Base-by-base conservation (phyloP, 1,140 invertebrate genomes). In the Antheraea mylitta region DNA sequence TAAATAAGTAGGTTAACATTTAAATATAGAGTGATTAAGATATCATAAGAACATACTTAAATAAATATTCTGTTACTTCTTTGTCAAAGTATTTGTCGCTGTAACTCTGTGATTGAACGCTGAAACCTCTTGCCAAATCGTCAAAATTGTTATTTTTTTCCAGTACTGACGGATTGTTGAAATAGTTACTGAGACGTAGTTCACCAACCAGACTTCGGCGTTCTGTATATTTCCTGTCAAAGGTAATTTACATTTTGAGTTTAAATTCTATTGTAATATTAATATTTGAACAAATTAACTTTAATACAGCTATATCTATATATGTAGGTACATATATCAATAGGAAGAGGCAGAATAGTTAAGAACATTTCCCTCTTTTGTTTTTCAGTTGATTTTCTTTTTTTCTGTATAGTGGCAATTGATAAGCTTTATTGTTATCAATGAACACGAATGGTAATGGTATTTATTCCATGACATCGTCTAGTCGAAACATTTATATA, bases 11-110 rank as follows among this genome's bases (percentile, higher is more conserved):
- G 38, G 11, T 60, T 18, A 60, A 60, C 10, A 18, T 19, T 18
- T n/a, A n/a, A 13, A 18, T 19, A 4, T 4, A 30, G 22, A 30
- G 22, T 30, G 22, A 30, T 4, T 30, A n/a, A 18, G 18, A 60
- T 22, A 60, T 19, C 6, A 60, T 60, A 19, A 60, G 4, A n/a
- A 9, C 22, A 10, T 18, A 60, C 11, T 10, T 60, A 18, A 60
- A 64, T 5, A 64, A n/a, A n/a, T 8, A 36, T n/a, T 64, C 38
- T 18, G 63, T 42, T 13, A 64, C n/a, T 64, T 64, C 63, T 18
- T 16, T 16, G 36, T 38, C 38, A 18, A 64, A 64, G n/a, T 42
- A 64, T 45, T 64, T 16, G 36, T 64, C 63, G 38, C 18, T 18
- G 18, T 64, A 36, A 7, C n/a, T 36, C 38, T 64, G 19, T 18